These are phyloP conservation scores for Ephestia elutella DNA, from an alignment of 1,140 invertebrate genomes.

Conservation along the genomic window DNA sequence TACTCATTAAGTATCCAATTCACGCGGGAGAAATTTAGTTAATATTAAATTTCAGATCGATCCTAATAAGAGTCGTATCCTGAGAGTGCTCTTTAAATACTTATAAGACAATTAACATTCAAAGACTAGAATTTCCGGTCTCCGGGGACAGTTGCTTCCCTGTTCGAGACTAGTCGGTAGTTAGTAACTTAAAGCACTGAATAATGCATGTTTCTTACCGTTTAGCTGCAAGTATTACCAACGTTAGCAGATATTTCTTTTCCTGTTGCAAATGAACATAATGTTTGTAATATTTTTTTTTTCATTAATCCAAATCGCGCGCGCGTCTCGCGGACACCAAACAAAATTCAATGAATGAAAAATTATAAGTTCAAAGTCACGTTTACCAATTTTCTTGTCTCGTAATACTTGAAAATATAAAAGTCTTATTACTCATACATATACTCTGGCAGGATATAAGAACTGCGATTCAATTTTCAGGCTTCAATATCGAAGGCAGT, in stretches of 20 bases:
- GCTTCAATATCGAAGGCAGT: not conserved
- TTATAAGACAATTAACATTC: constrained; percentile 2
- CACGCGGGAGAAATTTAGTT: no score
- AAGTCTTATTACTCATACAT: not conserved
- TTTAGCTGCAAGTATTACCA: not conserved
- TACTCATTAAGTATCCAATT: no score
- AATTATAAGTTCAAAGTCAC: no score
- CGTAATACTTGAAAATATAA: no score
- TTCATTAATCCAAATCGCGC: not conserved
- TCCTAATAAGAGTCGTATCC: no score
- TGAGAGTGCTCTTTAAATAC: not conserved
- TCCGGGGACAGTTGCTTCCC: not conserved
- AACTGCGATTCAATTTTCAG: not conserved
- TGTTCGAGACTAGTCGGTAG: constrained; percentile 1
- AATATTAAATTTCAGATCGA: no score
- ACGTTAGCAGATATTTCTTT: not conserved
- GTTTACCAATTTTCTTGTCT: not conserved
- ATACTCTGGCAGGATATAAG: not conserved
- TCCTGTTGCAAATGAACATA: not conserved
- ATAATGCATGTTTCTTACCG: not conserved
- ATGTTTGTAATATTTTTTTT: not conserved
- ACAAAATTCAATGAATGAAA: no score
- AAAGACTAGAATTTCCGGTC: not conserved
- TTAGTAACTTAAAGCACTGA: not conserved
- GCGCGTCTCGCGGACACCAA: no score